Evolutionary conservation across 2,888 invertebrate genomes (phyloP).

Genomic region (Melangyna quadrimaculata): DNA sequence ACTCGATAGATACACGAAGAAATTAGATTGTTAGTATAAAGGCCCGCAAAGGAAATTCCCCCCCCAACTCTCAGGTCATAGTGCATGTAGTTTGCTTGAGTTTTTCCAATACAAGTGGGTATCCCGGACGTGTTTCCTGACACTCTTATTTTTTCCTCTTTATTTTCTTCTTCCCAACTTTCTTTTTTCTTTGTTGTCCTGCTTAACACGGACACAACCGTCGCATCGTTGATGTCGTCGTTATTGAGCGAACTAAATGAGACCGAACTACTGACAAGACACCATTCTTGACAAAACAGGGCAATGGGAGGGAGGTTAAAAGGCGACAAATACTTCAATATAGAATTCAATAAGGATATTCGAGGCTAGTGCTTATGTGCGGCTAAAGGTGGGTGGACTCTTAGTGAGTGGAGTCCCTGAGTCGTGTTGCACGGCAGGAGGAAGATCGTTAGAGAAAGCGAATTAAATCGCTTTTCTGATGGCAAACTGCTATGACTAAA

Average conservation of each 20-base stretch:
- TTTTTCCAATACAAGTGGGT: conserved; percentile 26
- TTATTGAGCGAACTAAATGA: conserved; percentile 45
- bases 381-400: conserved; percentile 36
- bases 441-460: conserved; percentile 69
- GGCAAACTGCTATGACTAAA: conserved; percentile 54
- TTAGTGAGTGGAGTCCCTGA: conserved; percentile 52
- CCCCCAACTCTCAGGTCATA: not conserved
- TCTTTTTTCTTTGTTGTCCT: conserved; percentile 19
- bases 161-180: not conserved
- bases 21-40: conserved; percentile 65
- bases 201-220: conserved; percentile 52
- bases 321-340: conserved; percentile 68
- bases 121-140: conserved; percentile 58
- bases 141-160: conserved; percentile 28
- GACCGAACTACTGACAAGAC: conserved; percentile 64
- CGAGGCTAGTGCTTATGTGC: conserved; percentile 5
- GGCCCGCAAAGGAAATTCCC: conserved; percentile 48
- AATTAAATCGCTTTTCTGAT: conserved; percentile 67
- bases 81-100: conserved; percentile 38
- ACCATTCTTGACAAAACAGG: conserved; percentile 33
- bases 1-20: conserved; percentile 63
- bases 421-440: conserved; percentile 60
- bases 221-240: not conserved
- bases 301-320: conserved; percentile 24
- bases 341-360: conserved; percentile 62